These are phyloP conservation scores for Dysmachus trigonus DNA, from an alignment of 2,888 invertebrate species.

Conservation along the genomic window DNA sequence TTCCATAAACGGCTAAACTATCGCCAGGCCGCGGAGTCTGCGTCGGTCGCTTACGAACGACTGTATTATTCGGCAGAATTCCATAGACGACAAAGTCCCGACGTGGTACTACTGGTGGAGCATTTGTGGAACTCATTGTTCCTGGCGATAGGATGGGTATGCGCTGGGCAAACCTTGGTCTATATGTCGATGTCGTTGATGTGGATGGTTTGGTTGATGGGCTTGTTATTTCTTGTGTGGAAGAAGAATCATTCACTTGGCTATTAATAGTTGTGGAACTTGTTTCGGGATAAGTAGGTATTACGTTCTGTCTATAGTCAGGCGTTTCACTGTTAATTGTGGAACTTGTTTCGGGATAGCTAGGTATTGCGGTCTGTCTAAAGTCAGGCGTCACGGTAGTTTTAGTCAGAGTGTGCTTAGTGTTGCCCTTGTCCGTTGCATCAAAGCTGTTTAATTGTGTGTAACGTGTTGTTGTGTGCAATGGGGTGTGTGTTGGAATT, in stretches of 20 bases:
- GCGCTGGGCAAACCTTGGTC: constrained; percentile 51
- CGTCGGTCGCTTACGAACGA: constrained; percentile 80
- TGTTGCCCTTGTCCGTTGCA: neutral
- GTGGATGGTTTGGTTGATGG: constrained; percentile 39
- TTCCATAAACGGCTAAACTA: constrained; percentile 72
- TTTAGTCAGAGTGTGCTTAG: neutral
- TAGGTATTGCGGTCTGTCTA: neutral
- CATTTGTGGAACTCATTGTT: constrained; percentile 55
- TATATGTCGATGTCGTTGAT: constrained; percentile 47
- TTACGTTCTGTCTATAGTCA: constrained; percentile 43
- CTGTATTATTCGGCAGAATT: constrained; percentile 80
- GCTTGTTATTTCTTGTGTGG: constrained; percentile 41
- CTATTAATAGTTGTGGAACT: constrained; percentile 32
- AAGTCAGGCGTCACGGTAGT: neutral
- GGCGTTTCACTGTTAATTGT: constrained; percentile 41
- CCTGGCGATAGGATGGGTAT: constrained; percentile 51
- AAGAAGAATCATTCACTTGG: neutral
- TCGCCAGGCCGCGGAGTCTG: constrained; percentile 72
- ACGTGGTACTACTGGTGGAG: constrained; percentile 61
- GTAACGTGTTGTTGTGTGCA: constrained; percentile 23
- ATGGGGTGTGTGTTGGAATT: constrained; percentile 42
- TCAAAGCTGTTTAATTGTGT: constrained; percentile 24
- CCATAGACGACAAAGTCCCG: constrained; percentile 80
- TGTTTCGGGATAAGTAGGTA: constrained; percentile 29
- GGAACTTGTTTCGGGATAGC: constrained; percentile 32